These are phyloP conservation scores for Hylomyscus alleni DNA, from an alignment of 2,797 vertebrate species.

Conservation along the genomic window DNA sequence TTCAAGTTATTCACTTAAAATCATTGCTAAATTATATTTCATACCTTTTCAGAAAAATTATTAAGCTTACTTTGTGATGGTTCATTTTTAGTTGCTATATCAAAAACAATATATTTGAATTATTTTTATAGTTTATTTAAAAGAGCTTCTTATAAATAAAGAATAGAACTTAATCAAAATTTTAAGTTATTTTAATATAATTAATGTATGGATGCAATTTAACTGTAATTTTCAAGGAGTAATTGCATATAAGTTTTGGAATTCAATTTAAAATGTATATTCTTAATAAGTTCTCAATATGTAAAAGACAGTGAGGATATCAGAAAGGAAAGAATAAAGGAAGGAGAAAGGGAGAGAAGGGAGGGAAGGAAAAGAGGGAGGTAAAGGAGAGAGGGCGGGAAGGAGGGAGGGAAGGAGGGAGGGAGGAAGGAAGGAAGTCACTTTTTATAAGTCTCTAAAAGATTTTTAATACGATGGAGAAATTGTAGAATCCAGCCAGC, in stretches of 20 bases:
- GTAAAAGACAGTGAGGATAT: neutral
- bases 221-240: neutral
- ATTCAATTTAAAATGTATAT: neutral
- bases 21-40: neutral
- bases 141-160: neutral
- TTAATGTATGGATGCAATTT: neutral
- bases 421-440: neutral
- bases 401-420: neutral
- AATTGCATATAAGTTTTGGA: neutral
- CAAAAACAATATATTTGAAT: slow-evolving; percentile 1
- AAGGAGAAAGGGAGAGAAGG: accelerated
- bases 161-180: neutral
- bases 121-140: neutral
- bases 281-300: neutral
- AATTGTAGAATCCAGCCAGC: neutral
- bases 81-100: neutral
- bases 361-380: too few species aligned
- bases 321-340: neutral
- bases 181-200: slow-evolving; percentile 40
- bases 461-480: neutral
- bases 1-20: slow-evolving; percentile 13
- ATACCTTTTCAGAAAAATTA: neutral
- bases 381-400: accelerated
- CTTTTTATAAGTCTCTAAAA: neutral
- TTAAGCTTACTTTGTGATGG: neutral